Base-by-base conservation (phyloP, 2,797 vertebrate species). In the Syngnathus rostellatus region DNA sequence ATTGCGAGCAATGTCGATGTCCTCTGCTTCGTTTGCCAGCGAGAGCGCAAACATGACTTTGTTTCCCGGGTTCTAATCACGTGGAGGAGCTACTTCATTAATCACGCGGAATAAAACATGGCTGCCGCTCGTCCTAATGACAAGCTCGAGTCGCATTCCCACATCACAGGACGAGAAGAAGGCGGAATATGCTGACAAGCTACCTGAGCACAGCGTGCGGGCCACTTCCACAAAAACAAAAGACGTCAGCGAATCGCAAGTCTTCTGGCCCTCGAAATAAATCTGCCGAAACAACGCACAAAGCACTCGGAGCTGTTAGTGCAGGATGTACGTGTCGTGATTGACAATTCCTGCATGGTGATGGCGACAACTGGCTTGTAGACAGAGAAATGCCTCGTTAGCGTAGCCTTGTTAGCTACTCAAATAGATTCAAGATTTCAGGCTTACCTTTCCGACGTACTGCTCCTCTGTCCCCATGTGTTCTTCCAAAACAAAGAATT, bases 401-500 rank as follows among this genome's bases (percentile, higher is more conserved):
- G 31, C 31, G 31, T 31, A 31, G 31, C 31, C 31, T 31, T 31
- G 31, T 31, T 31, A 31, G 31, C 31, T 31, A 31, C 31, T 31
- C 31, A 31, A 31, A 31, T 31, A 31, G 31, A 31, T 4, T 31
- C 3, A 9, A 45, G 9, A 0, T 2, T 25, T 2, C 31, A 31
- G 31, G 31, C 86, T 9, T 85, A 98, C 97, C 93, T 99, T 99
- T 84, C 97, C 97, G 63, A 99, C 96, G 71, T 99, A 99, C 70
- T 99, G 97, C 64, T 94, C 93, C 39, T 99, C 95, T 60, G 94
- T 91, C 90, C 97, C 97, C 84, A 98, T 92, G 77, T 99, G 96
- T 88, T 99, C 97, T 95, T 99, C 97, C 95, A 99, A 95, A 94
- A 99, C 97, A 92, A 99, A 99, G 94, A 99, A 99, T 89, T 98